These are phyloP conservation scores for Astropecten irregularis DNA, from an alignment of 53 echinoderm and acorn worm species.

Conservation along the genomic window DNA sequence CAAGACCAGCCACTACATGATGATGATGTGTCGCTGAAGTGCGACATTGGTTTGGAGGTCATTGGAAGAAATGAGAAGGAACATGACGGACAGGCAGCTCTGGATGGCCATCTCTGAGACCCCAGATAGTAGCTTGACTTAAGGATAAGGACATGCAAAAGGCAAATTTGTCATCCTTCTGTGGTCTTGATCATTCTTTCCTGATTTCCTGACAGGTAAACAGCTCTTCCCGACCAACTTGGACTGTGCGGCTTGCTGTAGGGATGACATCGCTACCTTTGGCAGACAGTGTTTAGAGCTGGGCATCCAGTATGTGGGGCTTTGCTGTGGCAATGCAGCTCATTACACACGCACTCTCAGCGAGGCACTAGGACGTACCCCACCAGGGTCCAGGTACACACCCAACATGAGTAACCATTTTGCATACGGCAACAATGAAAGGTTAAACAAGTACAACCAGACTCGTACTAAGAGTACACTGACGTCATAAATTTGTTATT, in stretches of 20 bases:
- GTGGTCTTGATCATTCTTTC: too few relatives aligned
- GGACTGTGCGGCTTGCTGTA: constrained; percentile 62
- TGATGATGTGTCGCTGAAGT: too few relatives aligned
- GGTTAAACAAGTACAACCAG: constrained; percentile 19
- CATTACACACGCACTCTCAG: constrained; percentile 74
- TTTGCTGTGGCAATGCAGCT: constrained; percentile 82
- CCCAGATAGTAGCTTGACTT: too few relatives aligned
- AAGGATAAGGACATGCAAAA: too few relatives aligned
- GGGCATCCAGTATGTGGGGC: constrained; percentile 66
- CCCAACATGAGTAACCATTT: constrained; percentile 67
- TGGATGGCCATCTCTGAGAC: too few relatives aligned
- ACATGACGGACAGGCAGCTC: too few relatives aligned
- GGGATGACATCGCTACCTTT: constrained; percentile 68
- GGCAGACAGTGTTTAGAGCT: constrained; percentile 68
- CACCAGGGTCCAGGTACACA: constrained; percentile 65
- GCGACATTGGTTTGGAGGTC: too few relatives aligned
- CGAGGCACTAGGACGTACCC: constrained; percentile 66
- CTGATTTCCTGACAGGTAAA: too few relatives aligned
- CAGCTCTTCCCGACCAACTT: constrained; percentile 65
- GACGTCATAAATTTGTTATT: too few relatives aligned
- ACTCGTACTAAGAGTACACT: neutral
- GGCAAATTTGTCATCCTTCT: too few relatives aligned
- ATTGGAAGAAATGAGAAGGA: too few relatives aligned
- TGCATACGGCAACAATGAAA: constrained; percentile 40
- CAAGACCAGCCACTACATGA: too few relatives aligned